Evolutionary conservation across 2,797 vertebrate genomes (phyloP), one percentile per base, ranked within the genome.

Genomic region (Scarus forsteni): DNA sequence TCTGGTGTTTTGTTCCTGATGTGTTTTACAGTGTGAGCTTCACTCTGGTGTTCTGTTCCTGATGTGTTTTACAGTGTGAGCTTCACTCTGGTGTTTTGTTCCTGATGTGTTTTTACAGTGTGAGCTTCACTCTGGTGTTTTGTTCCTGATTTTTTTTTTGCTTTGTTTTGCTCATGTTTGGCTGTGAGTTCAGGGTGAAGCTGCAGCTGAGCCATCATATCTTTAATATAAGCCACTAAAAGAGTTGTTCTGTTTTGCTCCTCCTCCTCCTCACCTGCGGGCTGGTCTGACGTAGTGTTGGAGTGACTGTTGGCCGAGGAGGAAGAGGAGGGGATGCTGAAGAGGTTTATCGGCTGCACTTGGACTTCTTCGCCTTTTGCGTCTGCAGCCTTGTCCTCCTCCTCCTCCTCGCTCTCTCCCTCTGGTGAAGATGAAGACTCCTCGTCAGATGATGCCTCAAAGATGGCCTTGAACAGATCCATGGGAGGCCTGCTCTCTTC

Each of bases 391-490:
- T 75, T 16, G n/a, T n/a, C n/a, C 1, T 10, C 64, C 5, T 83
- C 69, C 16, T 89, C 79, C 8, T 90, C 93, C 2, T 92, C 90
- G 0, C 88, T 92, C 27, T 94, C 95, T 7, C 91, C 95, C 44
- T 96, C 95, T 40, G 96, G 96, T 1, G 96, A 96, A 10, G 96
- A 96, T 5, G 95, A 96, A 10, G 96, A 96, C 60, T 96, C 94
- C 68, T 98, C 96, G 54, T 98, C 97, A 0, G 96, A 98, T 5
- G 98, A 99, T 79, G 93, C 92, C 60, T 92, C 95, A 59, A 99
- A 99, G 85, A 99, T 97, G 72, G 97, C 97, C 66, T 96, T 99
- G 83, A 99, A 99, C 67, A 99, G 92, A 79, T 99, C 98, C 95
- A 98, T 97, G 8, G 97, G 85, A 3, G 97, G 98, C 42, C 94